These are phyloP conservation scores for Ascaphus truei DNA, from an alignment of 2,113 vertebrate species.

Conservation along the genomic window DNA sequence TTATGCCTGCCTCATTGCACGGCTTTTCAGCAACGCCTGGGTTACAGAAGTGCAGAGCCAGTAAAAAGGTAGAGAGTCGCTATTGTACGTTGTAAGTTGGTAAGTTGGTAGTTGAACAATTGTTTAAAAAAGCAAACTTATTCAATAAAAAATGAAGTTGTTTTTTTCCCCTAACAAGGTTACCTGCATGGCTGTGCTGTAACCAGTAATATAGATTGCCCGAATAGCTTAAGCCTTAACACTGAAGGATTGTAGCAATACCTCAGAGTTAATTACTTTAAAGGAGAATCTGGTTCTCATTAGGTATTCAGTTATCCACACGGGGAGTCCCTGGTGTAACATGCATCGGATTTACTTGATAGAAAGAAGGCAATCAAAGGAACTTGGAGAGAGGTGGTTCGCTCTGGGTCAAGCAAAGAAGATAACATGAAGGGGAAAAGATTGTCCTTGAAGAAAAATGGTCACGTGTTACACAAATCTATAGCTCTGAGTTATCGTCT, in stretches of 20 bases:
- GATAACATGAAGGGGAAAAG: background rate
- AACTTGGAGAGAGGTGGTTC: background rate
- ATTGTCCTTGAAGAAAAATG: background rate
- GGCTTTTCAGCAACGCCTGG: too few relatives aligned
- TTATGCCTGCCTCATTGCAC: too few relatives aligned
- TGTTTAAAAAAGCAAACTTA: too few relatives aligned
- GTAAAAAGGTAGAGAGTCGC: too few relatives aligned
- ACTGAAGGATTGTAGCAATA: background rate
- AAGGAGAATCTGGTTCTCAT: constrained; percentile 21
- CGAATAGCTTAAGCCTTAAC: background rate
- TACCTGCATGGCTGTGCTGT: too few relatives aligned
- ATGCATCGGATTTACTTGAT: background rate
- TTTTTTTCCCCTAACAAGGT: too few relatives aligned
- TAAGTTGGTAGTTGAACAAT: too few relatives aligned
- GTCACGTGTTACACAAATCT: fast-evolving
- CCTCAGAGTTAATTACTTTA: constrained; percentile 45
- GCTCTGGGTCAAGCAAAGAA: background rate
- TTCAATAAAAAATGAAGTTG: too few relatives aligned
- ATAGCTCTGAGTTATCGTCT: background rate
- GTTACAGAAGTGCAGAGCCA: too few relatives aligned
- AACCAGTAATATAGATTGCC: background rate
- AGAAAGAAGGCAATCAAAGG: background rate
- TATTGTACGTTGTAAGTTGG: too few relatives aligned
- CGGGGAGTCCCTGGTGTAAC: background rate
- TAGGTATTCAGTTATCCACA: constrained; percentile 36